These are phyloP conservation scores for Calameuta pallipes DNA, from an alignment of 2,888 invertebrate genomes.

Conservation along the genomic window DNA sequence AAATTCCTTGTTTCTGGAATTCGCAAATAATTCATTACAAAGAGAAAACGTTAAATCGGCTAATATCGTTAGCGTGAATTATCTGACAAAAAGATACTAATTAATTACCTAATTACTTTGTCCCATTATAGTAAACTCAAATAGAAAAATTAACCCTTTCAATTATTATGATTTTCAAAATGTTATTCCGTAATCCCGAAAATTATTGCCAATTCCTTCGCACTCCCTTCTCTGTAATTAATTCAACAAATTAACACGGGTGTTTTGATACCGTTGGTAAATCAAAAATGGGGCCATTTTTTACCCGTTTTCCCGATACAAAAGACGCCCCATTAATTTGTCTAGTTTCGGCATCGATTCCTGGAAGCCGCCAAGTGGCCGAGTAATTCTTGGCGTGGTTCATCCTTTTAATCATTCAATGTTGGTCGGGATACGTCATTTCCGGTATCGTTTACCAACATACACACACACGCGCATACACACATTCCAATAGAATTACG, in stretches of 20 bases:
- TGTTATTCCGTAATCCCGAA: background rate
- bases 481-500: background rate
- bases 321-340: background rate
- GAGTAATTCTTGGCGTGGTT: background rate
- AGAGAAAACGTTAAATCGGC: no score
- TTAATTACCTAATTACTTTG: background rate
- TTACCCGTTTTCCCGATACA: background rate
- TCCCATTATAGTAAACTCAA: background rate
- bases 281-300: background rate
- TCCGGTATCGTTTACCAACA: background rate
- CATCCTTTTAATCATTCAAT: background rate
- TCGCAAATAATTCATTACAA: no score
- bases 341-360: background rate
- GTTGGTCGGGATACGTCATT: background rate
- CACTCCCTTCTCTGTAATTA: background rate
- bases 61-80: no score
- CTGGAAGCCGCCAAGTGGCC: background rate
- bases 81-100: no score
- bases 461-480: background rate
- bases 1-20: no score
- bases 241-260: background rate
- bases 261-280: background rate
- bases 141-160: background rate
- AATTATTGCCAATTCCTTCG: background rate
- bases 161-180: background rate